Evolutionary conservation across 2,797 vertebrate genomes (phyloP).

Genomic region (Acrossocheilus fasciatus): DNA sequence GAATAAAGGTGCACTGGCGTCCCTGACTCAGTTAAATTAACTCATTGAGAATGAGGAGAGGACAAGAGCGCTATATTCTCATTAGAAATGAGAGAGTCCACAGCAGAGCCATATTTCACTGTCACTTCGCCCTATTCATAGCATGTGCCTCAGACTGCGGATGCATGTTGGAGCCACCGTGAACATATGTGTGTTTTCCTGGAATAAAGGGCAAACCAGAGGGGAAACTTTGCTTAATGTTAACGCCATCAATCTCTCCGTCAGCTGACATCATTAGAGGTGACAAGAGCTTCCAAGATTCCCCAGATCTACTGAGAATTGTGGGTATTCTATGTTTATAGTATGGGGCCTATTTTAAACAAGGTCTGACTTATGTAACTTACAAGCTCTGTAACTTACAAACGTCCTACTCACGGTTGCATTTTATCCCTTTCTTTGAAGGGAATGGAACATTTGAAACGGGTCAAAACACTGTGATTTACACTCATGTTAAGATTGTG

Average conservation of each 20-base stretch:
- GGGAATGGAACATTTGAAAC: neutral
- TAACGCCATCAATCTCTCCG: conserved; percentile 51
- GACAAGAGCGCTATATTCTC: conserved; percentile 62
- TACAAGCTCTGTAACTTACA: neutral
- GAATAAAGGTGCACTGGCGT: conserved; percentile 52
- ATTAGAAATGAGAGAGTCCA: conserved; percentile 62
- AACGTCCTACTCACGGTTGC: neutral
- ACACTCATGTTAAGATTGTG: neutral
- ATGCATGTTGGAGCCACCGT: conserved; percentile 49
- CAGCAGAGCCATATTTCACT: conserved; percentile 64
- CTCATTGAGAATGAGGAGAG: conserved; percentile 61
- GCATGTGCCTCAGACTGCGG: conserved; percentile 53
- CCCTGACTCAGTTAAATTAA: conserved; percentile 61
- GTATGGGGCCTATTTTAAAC: neutral
- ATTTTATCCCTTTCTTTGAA: neutral
- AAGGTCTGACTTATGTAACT: conserved; percentile 1
- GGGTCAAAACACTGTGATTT: neutral
- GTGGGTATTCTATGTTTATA: neutral
- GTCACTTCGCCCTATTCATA: conserved; percentile 66
- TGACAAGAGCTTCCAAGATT: conserved; percentile 38
- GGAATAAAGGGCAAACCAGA: conserved; percentile 58
- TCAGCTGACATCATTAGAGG: conserved; percentile 50
- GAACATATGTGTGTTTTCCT: conserved; percentile 45
- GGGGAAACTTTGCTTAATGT: conserved; percentile 57
- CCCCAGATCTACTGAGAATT: conserved; percentile 3